Evolutionary conservation across 2,888 invertebrate species (phyloP).

Genomic region (Macrophya alboannulata): DNA sequence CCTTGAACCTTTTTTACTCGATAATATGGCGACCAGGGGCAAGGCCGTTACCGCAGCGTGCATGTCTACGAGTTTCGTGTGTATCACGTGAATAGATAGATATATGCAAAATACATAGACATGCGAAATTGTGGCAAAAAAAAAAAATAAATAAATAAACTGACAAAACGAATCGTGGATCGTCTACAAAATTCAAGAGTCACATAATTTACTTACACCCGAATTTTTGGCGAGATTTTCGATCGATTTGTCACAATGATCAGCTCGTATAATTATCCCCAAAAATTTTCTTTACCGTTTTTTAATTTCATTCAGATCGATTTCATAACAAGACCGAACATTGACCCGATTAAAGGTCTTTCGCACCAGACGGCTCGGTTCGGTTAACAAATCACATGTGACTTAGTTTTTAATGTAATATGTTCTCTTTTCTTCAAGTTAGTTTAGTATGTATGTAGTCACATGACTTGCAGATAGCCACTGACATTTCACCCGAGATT

Average conservation of each 20-base stretch:
- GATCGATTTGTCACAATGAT: not conserved
- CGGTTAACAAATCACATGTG: not conserved
- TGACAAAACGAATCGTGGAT: not conserved
- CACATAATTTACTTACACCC: too few relatives aligned
- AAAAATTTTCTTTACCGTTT: not conserved
- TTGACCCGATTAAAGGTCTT: conserved; percentile 44
- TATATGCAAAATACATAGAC: not conserved
- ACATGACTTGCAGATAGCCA: conserved; percentile 21
- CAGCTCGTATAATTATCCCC: not conserved
- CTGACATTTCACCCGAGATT: conserved; percentile 45
- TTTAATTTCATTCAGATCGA: not conserved
- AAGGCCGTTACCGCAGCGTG: conserved; percentile 17
- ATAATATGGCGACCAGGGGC: not conserved
- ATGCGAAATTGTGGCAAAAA: not conserved
- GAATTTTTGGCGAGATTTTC: too few relatives aligned
- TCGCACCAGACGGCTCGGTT: conserved; percentile 28
- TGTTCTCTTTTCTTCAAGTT: not conserved
- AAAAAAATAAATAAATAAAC: not conserved
- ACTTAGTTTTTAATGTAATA: not conserved
- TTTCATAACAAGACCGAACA: conserved; percentile 7
- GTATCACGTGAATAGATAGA: not conserved
- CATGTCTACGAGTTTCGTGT: conserved; percentile 11
- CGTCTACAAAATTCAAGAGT: not conserved
- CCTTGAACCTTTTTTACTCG: conserved; percentile 32
- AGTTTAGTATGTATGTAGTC: not conserved